Conservation (phyloP, 37 sponge, comb jelly and placozoan species). For the Hormiphora californensis region DNA sequence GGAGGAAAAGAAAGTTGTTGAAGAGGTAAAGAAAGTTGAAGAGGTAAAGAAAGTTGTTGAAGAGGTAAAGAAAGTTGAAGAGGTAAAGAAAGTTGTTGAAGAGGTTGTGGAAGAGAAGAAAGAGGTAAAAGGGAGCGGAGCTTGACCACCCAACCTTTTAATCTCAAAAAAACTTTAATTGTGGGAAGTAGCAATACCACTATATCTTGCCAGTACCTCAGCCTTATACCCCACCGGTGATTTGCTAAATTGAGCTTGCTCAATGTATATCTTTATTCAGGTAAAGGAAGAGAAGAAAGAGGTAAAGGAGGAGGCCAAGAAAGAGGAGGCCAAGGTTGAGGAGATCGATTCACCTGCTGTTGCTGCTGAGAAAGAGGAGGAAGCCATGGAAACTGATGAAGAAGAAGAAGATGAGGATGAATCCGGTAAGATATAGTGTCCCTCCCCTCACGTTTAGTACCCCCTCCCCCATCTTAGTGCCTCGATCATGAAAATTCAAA, state of each 20-base stretch:
- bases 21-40: neutral
- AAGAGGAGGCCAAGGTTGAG: conserved; percentile 5
- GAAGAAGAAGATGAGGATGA: conserved; percentile 45
- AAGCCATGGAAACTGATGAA: conserved; percentile 20
- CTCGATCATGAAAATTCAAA: neutral
- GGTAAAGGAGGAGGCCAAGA: neutral
- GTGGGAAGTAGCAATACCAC: too few species aligned
- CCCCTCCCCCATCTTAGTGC: neutral
- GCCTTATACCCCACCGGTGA: too few species aligned
- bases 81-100: neutral
- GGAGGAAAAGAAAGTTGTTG: neutral
- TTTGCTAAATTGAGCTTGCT: too few species aligned
- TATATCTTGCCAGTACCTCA: too few species aligned
- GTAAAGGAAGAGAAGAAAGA: too few species aligned
- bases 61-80: neutral
- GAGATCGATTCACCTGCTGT: conserved; percentile 23
- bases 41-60: neutral
- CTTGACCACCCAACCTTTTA: too few species aligned
- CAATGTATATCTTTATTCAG: too few species aligned
- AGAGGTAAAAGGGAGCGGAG: neutral
- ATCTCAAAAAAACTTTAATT: too few species aligned
- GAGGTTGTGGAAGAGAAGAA: neutral
- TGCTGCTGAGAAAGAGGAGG: neutral
- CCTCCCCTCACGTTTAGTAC: too few species aligned
- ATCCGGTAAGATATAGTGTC: conserved; percentile 49